Conservation (phyloP, 2,113 vertebrate species). For the Chauna torquata region DNA sequence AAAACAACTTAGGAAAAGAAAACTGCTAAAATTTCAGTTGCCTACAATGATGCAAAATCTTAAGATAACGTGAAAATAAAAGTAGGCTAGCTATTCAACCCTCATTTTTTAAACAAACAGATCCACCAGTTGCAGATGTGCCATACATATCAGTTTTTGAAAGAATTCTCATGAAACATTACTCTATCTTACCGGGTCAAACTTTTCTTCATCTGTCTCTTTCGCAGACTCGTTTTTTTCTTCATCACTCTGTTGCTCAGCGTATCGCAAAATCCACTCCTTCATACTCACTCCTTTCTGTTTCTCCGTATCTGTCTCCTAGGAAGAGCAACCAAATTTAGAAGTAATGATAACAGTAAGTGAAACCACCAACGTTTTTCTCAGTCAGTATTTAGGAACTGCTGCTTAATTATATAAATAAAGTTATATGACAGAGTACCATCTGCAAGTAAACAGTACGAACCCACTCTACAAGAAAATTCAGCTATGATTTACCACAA, state of each 20-base stretch:
- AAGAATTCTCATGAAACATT: not conserved
- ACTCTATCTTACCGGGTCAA: slow-evolving; percentile 89
- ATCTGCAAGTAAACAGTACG: not conserved
- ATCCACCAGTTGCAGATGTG: not conserved
- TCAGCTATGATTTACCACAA: not conserved
- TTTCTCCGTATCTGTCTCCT: slow-evolving; percentile 68
- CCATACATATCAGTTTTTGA: not conserved
- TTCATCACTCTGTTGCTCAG: slow-evolving; percentile 86
- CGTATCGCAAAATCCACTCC: slow-evolving; percentile 93
- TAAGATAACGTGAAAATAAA: not conserved
- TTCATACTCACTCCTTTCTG: slow-evolving; percentile 84
- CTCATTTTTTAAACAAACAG: not conserved
- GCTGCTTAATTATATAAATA: not conserved
- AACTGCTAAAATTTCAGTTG: not conserved
- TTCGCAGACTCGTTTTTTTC: slow-evolving; percentile 76
- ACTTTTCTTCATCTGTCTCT: slow-evolving; percentile 82
- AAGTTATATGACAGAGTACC: rapidly evolving
- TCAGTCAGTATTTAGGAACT: not conserved
- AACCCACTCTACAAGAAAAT: not conserved
- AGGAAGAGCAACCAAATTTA: not conserved
- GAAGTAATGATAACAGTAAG: not conserved
- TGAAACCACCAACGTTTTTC: not conserved
- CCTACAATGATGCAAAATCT: not conserved
- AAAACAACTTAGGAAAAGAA: not conserved
- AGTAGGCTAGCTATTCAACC: not conserved